These are phyloP conservation scores for Erannis defoliaria DNA, from an alignment of 2,888 invertebrate species.

Conservation along the genomic window DNA sequence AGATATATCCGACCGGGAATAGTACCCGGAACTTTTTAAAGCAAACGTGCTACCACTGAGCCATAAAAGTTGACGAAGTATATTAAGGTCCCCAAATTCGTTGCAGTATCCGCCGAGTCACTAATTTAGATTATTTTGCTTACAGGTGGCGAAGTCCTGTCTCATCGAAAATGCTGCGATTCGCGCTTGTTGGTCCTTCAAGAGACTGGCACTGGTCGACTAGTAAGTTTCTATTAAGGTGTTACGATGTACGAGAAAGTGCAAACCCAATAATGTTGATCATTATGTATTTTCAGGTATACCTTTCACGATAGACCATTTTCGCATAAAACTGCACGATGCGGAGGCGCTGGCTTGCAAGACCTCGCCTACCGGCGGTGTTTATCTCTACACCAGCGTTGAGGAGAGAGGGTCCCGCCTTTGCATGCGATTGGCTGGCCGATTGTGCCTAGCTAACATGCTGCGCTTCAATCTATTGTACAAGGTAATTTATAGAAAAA, in stretches of 20 bases:
- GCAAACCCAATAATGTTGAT: neutral
- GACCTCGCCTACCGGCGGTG: constrained; percentile 41
- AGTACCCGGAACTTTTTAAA: too few species aligned
- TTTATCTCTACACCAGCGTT: constrained; percentile 58
- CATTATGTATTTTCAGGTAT: constrained; percentile 54
- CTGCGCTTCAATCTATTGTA: constrained; percentile 61
- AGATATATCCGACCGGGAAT: too few species aligned
- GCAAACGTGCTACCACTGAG: too few species aligned
- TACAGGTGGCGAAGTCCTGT: constrained; percentile 70
- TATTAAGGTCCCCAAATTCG: neutral
- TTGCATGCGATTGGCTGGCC: constrained; percentile 62
- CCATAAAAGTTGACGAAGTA: too few species aligned
- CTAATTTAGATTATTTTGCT: neutral
- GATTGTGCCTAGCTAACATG: constrained; percentile 70
- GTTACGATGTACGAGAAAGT: neutral
- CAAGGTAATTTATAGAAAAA: constrained; percentile 63
- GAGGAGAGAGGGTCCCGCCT: constrained; percentile 56
- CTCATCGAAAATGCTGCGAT: constrained; percentile 62
- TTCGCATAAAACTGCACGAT: constrained; percentile 59
- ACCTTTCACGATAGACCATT: constrained; percentile 58
- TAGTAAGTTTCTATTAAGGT: constrained; percentile 57
- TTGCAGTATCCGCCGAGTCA: neutral
- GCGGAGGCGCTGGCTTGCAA: constrained; percentile 37
- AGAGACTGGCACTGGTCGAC: constrained; percentile 72
- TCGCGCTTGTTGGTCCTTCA: constrained; percentile 61